Evolutionary conservation across 2,797 vertebrate species (phyloP), one percentile per base, ranked within the genome.

Genomic region (Luscinia luscinia): DNA sequence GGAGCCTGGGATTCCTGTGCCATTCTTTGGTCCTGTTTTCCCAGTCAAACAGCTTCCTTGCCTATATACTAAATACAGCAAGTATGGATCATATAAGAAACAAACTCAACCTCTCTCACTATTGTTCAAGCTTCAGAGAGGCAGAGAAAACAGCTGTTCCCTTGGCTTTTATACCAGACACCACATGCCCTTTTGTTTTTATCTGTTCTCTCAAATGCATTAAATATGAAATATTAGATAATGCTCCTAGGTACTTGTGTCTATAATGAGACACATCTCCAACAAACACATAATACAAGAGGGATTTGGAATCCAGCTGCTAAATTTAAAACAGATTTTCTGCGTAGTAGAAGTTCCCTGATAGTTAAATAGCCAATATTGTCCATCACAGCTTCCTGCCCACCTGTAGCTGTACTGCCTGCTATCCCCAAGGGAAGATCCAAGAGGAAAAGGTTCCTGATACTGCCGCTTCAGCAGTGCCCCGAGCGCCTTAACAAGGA

Each of bases 261-360:
- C 46, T 85, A 3, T 66, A 95, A 62, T 41, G 22, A 66, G 62
- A 86, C 48, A 22, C 27, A 14, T 76, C 62, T 89, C 46, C 43
- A 63, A 21, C 32, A 75, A 80, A 46, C 15, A 9, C 22, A 9
- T 36, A 40, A 48, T 67, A 20, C 55, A 51, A 59, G 38, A 87
- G 41, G 38, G 55, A 73, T 52, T 20, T 72, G 55, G 66, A 58
- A 55, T 67, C 23, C 55, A 57, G 41, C 59, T 90, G 63, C 62
- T 91, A 49, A 81, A 81, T 90, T 63, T 85, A 32, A 84, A 94
- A 34, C 43, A 62, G 28, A 24, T 73, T 92, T 87, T 80, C 63
- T 76, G 51, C 1, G 1, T 23, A 27, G 41, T 57, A 28, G 27
- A 73, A 74, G 17, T 63, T 83, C 52, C 61, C 49, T 20, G 24